A percentile compares a stretch with the other conserved stretches of the same genome.
Evolutionary conservation across 2,113 vertebrate species (phyloP).

Genomic region (Trochalopteron elliotii): DNA sequence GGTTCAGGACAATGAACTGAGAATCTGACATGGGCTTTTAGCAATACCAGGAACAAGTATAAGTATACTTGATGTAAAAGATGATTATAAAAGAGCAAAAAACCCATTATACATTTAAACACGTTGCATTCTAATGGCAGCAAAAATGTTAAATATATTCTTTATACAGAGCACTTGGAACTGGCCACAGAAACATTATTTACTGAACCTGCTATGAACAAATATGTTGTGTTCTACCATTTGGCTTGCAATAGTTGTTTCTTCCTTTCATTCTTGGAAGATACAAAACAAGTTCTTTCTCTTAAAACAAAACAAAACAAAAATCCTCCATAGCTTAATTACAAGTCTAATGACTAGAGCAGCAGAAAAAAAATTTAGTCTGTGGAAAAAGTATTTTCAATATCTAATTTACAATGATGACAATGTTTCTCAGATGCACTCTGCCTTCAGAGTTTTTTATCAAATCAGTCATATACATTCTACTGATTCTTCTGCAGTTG

Average conservation of each 20-base stretch:
- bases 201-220: neutral
- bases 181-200: neutral
- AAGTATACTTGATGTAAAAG: neutral
- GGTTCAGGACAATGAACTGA: neutral
- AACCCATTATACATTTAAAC: neutral
- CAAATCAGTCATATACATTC: neutral
- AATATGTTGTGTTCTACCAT: neutral
- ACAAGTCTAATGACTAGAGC: neutral
- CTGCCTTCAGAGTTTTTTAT: neutral
- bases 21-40: neutral
- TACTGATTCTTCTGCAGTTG: neutral
- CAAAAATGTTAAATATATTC: neutral
- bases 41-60: neutral
- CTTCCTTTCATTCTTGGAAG: neutral
- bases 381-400: neutral
- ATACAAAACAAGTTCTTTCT: neutral
- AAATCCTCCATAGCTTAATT: neutral
- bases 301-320: neutral
- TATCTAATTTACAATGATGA: neutral
- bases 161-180: neutral
- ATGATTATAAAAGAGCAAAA: neutral
- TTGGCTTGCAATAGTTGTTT: neutral
- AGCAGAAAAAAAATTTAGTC: neutral
- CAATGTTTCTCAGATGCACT: neutral
- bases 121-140: neutral